Base-by-base conservation (phyloP, 2,888 invertebrate species). In the Caradrina kadenii region DNA sequence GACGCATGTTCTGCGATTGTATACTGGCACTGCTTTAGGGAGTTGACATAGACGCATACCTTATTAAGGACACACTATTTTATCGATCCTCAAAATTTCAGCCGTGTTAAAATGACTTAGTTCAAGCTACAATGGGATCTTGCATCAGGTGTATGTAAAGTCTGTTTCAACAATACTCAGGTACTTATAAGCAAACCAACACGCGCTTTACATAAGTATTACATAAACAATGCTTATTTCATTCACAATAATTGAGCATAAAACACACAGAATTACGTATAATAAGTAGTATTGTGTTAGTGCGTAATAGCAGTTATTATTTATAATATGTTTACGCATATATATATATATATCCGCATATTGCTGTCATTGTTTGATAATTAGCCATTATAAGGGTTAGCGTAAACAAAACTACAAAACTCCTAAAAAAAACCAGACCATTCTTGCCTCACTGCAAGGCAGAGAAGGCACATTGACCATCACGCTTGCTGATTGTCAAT, bases 241-340 rank as follows among this genome's bases (percentile, higher is more conserved):
- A 78, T 63, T 50, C 62, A 21, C 3, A 67, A 53, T 55, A 67
- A 53, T 55, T 78, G 19, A 39, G 26, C 7, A 58, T 74, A 76
- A 68, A 73, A 69, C 68, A 62, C 42, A 70, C 59, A 49, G 10
- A 78, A 60, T 79, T 63, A 78, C 68, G 52, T 53, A 53, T 17
- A 48, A 22, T 39, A 58, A 50, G 21, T n/a, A 66, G 11, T 26
- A 52, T 35, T 59, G 15, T 31, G 26, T 39, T 35, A 39, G 52
- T 63, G 45, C 21, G 50, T 79, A 74, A 74, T 79, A 56, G 56
- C 42, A 17, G 50, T 73, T 63, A 79, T 79, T 76, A 69, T 56
- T 52, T 50, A 50, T 65, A 72, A 77, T 56, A 76, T 26, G 48
- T 5, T 6, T 53, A 58, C 31, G n/a, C 61, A 50, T 26, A n/a